These are phyloP conservation scores for Polydrusus cervinus DNA, from an alignment of 2,888 invertebrate genomes.

Conservation along the genomic window DNA sequence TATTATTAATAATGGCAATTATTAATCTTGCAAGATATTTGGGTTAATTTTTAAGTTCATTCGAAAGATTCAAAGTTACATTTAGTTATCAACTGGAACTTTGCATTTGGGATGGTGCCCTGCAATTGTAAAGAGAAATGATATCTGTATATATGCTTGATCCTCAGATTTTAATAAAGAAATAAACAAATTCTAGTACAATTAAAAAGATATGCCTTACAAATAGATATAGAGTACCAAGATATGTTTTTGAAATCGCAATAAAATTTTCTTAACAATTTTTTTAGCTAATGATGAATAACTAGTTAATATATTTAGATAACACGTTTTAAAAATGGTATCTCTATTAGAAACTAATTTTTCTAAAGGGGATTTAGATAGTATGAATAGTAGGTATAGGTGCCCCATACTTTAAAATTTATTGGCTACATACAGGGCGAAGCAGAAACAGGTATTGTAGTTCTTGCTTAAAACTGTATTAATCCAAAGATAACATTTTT, in stretches of 20 bases:
- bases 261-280: slow-evolving; percentile 20
- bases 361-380: slow-evolving; percentile 11
- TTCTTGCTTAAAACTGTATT: not conserved
- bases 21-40: no score
- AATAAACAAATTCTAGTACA: slow-evolving; percentile 31
- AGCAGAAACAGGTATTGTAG: not conserved
- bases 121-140: no score
- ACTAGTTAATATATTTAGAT: slow-evolving; percentile 1
- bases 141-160: no score
- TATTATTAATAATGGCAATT: no score
- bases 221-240: slow-evolving; percentile 19
- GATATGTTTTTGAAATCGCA: slow-evolving; percentile 37
- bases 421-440: not conserved
- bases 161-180: not conserved
- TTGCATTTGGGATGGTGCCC: no score
- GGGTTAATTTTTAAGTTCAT: no score
- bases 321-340: slow-evolving; percentile 16
- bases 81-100: no score
- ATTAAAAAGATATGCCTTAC: slow-evolving; percentile 38
- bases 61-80: no score
- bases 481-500: not conserved
- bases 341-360: slow-evolving; percentile 12
- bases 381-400: slow-evolving; percentile 9
- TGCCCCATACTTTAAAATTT: slow-evolving; percentile 2
- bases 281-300: slow-evolving; percentile 19